Evolutionary conservation across 2,113 vertebrate genomes (phyloP).

Genomic region (Vanacampus margaritifer): DNA sequence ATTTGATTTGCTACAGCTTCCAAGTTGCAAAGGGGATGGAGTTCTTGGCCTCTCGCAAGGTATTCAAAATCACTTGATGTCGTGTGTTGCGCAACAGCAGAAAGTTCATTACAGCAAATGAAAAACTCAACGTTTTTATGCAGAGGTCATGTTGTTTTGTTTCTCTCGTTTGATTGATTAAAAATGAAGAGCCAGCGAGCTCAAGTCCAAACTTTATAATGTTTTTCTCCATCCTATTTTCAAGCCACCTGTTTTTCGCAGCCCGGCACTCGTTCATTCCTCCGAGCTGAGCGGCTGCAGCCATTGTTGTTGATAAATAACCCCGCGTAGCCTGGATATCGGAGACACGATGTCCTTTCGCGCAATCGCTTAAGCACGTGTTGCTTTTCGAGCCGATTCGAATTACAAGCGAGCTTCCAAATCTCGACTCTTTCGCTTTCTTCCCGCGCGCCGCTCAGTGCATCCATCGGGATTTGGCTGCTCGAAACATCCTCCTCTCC

Average conservation of each 20-base stretch:
- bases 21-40: constrained; percentile 97
- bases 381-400: constrained; percentile 23
- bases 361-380: constrained; percentile 46
- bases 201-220: no score
- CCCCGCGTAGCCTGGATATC: constrained; percentile 16
- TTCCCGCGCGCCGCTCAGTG: constrained; percentile 69
- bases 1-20: constrained; percentile 94
- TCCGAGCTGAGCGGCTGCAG: constrained; percentile 31
- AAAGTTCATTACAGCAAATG: neutral
- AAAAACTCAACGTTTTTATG: neutral
- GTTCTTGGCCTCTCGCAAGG: constrained; percentile 91
- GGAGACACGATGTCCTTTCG: constrained; percentile 41
- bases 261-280: neutral
- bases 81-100: neutral
- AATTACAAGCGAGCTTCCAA: constrained; percentile 8
- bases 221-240: neutral
- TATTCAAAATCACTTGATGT: constrained; percentile 52
- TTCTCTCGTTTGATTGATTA: no score
- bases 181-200: no score
- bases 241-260: neutral
- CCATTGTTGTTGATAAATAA: constrained; percentile 48
- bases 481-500: constrained; percentile 88
- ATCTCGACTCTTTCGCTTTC: neutral
- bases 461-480: constrained; percentile 89
- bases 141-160: no score